Percentiles rank a stretch among this genome's conserved stretches.
Evolutionary conservation across 2,888 invertebrate species (phyloP).

Genomic region (Heliothis peltigera): DNA sequence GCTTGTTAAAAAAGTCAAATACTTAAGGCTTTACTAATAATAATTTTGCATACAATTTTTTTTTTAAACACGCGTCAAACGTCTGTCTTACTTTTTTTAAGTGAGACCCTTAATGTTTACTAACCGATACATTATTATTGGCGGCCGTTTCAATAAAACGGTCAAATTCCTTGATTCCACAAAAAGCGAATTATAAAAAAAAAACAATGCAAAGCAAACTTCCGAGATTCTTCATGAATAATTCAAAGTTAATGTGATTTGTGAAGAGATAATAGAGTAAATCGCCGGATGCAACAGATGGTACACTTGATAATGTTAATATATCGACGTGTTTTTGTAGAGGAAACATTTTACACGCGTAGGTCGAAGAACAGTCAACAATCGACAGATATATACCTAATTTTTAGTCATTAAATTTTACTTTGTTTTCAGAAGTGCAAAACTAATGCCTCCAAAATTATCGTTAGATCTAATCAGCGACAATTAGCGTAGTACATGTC

Average conservation of each 20-base stretch:
- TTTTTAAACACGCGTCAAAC: too few species aligned
- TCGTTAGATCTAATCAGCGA: too few species aligned
- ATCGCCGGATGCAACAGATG: conserved; percentile 43
- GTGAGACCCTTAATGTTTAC: neutral
- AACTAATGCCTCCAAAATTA: too few species aligned
- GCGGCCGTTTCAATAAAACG: neutral
- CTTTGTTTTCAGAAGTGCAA: too few species aligned
- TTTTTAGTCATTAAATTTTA: too few species aligned
- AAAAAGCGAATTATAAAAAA: conserved; percentile 36
- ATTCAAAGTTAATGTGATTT: conserved; percentile 55
- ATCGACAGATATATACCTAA: too few species aligned
- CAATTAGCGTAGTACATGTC: too few species aligned
- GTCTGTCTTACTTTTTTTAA: too few species aligned
- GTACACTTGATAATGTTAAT: conserved; percentile 31
- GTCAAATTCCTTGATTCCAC: conserved; percentile 22
- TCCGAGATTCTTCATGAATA: conserved; percentile 58
- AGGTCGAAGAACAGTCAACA: too few species aligned
- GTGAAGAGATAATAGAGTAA: conserved; percentile 37
- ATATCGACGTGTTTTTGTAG: conserved; percentile 11
- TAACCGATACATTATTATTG: neutral
- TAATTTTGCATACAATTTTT: too few species aligned
- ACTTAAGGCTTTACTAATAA: too few species aligned
- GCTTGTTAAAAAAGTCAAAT: too few species aligned
- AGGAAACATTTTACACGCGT: neutral
- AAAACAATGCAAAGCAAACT: conserved; percentile 51